These are phyloP conservation scores for Sebastes umbrosus DNA, from an alignment of 2,797 vertebrate species.

Conservation along the genomic window DNA sequence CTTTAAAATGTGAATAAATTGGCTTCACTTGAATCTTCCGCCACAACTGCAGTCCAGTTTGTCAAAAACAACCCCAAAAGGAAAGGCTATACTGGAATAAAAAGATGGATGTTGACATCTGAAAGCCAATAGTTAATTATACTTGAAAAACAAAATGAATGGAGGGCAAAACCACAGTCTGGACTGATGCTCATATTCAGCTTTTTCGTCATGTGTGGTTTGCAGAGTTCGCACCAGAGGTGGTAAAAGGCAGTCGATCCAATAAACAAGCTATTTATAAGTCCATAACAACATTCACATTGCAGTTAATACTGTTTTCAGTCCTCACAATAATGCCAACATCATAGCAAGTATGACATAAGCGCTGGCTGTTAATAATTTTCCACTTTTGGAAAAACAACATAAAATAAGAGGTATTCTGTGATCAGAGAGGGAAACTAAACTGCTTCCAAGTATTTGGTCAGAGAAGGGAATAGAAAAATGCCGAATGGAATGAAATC, in stretches of 20 bases:
- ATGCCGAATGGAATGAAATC: background rate
- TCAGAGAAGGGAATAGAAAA: background rate
- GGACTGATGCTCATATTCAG: background rate
- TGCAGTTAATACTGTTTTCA: background rate
- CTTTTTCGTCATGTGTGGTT: background rate
- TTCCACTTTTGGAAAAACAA: background rate
- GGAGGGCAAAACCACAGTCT: background rate
- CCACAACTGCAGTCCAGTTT: background rate
- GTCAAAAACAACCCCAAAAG: constrained; percentile 1
- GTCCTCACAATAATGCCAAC: background rate
- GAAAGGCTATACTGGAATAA: background rate
- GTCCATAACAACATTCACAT: background rate
- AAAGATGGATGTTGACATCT: constrained; percentile 2
- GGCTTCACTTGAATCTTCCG: background rate
- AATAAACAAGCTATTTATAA: background rate
- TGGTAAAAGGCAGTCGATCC: background rate
- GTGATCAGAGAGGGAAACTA: background rate
- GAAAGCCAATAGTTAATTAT: background rate
- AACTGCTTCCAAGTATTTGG: background rate
- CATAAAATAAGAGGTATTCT: background rate
- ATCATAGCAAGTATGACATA: background rate
- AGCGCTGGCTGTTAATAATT: background rate
- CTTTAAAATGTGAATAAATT: background rate
- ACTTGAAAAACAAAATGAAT: background rate
- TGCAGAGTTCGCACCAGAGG: background rate